These are phyloP conservation scores for Pocillopora damicornis DNA, from an alignment of 64 coral and sea anemone genomes.

Conservation along the genomic window DNA sequence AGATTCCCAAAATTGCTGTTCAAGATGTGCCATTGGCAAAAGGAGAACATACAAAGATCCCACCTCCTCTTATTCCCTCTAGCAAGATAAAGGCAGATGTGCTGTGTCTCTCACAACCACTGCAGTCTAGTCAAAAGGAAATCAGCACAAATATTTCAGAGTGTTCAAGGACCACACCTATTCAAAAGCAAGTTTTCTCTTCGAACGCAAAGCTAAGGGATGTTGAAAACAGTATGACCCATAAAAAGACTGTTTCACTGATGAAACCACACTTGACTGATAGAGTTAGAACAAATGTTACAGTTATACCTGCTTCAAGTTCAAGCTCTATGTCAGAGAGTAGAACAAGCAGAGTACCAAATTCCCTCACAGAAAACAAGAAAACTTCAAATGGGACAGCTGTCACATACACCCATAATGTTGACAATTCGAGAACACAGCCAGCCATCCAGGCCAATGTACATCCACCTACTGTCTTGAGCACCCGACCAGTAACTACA, in stretches of 20 bases:
- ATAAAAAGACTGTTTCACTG: not conserved
- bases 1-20: not conserved
- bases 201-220: not conserved
- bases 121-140: conserved; percentile 13
- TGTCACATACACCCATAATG: not conserved
- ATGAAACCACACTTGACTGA: not conserved
- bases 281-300: not conserved
- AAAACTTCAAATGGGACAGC: not conserved
- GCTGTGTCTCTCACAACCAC: not conserved
- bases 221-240: not conserved
- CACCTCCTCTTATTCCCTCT: conserved; percentile 50
- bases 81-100: not conserved
- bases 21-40: not conserved
- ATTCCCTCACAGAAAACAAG: not conserved
- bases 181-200: not conserved
- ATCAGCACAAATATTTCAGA: not conserved
- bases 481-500: conserved; percentile 11
- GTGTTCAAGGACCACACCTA: conserved; percentile 20
- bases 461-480: not conserved
- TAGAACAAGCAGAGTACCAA: not conserved
- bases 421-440: not conserved
- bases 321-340: not conserved
- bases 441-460: not conserved
- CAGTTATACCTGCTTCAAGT: not conserved
- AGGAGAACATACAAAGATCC: conserved; percentile 2